Conservation (phyloP, 2,888 invertebrate genomes). For the Nipponacmea schrenckii region DNA sequence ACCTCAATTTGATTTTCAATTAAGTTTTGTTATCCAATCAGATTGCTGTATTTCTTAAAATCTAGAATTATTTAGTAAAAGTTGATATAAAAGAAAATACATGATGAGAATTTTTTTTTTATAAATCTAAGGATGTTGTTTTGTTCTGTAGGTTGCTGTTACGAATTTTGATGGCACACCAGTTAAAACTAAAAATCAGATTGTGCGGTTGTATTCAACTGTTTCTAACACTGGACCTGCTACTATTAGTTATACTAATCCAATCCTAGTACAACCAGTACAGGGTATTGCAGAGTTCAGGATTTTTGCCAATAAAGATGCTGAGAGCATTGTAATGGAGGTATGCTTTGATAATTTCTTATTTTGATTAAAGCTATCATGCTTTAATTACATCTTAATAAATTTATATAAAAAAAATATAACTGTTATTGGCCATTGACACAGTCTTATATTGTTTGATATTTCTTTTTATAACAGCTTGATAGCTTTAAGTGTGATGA, state of each 20-base stretch:
- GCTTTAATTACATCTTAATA: no score
- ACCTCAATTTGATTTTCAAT: no score
- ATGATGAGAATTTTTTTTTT: no score
- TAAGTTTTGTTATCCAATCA: no score
- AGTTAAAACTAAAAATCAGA: slow-evolving; percentile 38
- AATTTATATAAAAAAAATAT: no score
- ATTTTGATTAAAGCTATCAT: no score
- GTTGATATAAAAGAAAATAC: no score
- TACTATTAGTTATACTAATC: slow-evolving; percentile 17
- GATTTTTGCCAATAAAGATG: slow-evolving; percentile 40
- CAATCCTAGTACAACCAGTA: slow-evolving; percentile 44
- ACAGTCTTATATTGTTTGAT: neutral
- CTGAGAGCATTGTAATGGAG: slow-evolving; percentile 42
- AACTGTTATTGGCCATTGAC: no score
- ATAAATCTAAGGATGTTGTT: no score
- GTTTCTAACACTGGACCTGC: slow-evolving; percentile 24
- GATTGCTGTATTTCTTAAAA: no score
- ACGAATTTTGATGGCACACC: slow-evolving; percentile 90
- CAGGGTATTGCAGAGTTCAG: slow-evolving; percentile 59
- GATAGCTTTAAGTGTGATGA: no score
- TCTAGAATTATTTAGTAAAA: no score
- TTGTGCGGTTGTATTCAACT: slow-evolving; percentile 40
- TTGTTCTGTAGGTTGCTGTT: slow-evolving; percentile 79
- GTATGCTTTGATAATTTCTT: slow-evolving; percentile 37
- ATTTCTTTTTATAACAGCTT: neutral